Percentiles rank a stretch among this genome's conserved stretches.
Conservation (phyloP, 2,113 vertebrate genomes). For the Boulengerochromis microlepis region DNA sequence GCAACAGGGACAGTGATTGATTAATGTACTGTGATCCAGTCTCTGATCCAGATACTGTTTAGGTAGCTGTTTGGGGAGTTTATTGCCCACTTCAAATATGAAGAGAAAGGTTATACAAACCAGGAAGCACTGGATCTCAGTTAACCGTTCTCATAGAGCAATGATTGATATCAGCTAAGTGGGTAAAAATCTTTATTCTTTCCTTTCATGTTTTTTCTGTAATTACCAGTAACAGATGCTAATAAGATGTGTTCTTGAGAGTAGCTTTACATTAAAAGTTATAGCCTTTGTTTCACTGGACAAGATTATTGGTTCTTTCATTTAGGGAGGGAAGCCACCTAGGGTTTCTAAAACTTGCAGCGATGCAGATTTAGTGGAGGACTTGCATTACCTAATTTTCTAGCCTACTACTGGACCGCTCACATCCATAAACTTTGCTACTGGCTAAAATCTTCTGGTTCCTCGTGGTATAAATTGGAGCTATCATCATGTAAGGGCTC, state of each 20-base stretch:
- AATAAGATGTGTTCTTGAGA: background rate
- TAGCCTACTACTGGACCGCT: fast-evolving
- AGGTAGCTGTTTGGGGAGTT: background rate
- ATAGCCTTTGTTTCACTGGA: background rate
- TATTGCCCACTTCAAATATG: background rate
- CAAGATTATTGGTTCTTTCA: background rate
- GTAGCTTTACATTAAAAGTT: background rate
- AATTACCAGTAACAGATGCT: background rate
- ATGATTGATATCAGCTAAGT: background rate
- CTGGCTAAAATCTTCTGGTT: background rate
- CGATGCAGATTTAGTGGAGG: background rate
- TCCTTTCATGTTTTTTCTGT: background rate
- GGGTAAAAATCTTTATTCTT: background rate
- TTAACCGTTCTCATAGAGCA: background rate
- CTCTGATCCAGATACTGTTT: background rate
- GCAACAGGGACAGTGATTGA: background rate
- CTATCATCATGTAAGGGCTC: too few species aligned
- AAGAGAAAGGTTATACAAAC: background rate
- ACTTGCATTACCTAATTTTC: background rate
- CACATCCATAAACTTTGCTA: background rate
- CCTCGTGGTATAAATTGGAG: too few species aligned
- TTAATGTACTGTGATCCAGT: background rate
- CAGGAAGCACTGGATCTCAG: background rate
- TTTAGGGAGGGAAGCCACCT: background rate
- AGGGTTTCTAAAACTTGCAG: background rate